Conservation (phyloP, 2,888 invertebrate species). For the Apotomis turbidana region DNA sequence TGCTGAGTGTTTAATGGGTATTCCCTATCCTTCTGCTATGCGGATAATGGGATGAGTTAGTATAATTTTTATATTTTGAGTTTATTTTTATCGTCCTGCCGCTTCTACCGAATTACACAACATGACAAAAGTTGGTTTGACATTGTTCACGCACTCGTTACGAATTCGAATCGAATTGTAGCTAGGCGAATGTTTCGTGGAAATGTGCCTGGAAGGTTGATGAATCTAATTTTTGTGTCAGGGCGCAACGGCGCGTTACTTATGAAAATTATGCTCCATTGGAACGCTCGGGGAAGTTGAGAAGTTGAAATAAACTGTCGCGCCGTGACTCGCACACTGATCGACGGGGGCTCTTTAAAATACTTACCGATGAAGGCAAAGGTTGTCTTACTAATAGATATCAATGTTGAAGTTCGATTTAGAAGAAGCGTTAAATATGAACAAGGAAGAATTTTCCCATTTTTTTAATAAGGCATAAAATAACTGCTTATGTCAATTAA, state of each 20-base stretch:
- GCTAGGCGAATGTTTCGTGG: constrained; percentile 64
- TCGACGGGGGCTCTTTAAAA: constrained; percentile 47
- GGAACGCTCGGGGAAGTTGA: constrained; percentile 75
- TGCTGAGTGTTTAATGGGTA: constrained; percentile 66
- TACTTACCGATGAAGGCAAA: constrained; percentile 33
- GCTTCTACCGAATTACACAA: constrained; percentile 29
- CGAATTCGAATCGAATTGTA: constrained; percentile 71
- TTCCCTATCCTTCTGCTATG: constrained; percentile 59
- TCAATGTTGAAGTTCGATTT: constrained; percentile 7
- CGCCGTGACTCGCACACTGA: constrained; percentile 77
- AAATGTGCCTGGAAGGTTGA: constrained; percentile 71
- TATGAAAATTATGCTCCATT: constrained; percentile 82
- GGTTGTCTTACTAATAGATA: constrained; percentile 32
- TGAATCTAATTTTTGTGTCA: constrained; percentile 79
- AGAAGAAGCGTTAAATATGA: background rate
- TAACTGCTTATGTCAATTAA: background rate
- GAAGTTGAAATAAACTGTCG: constrained; percentile 81
- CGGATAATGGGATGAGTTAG: constrained; percentile 59
- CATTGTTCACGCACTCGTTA: constrained; percentile 72
- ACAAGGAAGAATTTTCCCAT: background rate
- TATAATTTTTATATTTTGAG: constrained; percentile 60
- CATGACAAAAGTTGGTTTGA: constrained; percentile 62
- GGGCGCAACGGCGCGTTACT: constrained; percentile 70
- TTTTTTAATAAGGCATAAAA: background rate
- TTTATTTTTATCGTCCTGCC: constrained; percentile 48